Percentiles rank a stretch among this genome's conserved stretches.
phyloP scores from a whole-genome alignment of 2,113 vertebrate species.

The Sarotherodon lohbergeri region DNA sequence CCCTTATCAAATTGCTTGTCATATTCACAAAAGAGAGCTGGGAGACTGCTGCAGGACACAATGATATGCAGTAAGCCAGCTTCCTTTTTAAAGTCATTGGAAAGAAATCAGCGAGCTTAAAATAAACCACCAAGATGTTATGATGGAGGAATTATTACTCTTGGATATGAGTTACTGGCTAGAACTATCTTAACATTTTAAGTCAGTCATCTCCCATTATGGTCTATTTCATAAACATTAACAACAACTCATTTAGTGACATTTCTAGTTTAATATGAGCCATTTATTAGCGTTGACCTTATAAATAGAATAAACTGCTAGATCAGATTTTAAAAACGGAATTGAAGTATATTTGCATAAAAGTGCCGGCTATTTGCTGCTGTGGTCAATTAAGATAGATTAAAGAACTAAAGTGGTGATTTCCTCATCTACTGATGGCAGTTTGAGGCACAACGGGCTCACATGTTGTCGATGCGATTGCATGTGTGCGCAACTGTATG shows the following conservation, averaged over 20 bases:
- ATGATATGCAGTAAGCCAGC: background rate
- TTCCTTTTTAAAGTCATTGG: background rate
- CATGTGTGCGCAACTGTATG: background rate
- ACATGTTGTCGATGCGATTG: background rate
- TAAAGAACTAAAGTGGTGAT: background rate
- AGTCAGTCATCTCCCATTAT: background rate
- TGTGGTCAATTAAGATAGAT: background rate
- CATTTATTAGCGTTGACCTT: background rate
- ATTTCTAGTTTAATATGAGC: background rate
- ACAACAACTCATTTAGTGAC: background rate
- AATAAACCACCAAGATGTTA: constrained; percentile 12
- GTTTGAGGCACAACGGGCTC: background rate
- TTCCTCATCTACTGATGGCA: background rate
- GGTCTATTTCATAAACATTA: background rate
- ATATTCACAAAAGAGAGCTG: constrained; percentile 40
- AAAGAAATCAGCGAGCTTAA: background rate
- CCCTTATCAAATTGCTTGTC: constrained; percentile 55
- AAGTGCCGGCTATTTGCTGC: background rate
- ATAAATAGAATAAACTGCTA: background rate
- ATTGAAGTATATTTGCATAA: background rate
- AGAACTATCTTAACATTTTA: background rate
- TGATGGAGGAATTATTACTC: background rate
- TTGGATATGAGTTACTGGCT: background rate
- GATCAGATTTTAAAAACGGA: background rate
- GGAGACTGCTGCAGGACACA: constrained; percentile 25